Evolutionary conservation across 2,888 invertebrate species (phyloP), one percentile per base, ranked within the genome.

Genomic region (Archips xylosteana): DNA sequence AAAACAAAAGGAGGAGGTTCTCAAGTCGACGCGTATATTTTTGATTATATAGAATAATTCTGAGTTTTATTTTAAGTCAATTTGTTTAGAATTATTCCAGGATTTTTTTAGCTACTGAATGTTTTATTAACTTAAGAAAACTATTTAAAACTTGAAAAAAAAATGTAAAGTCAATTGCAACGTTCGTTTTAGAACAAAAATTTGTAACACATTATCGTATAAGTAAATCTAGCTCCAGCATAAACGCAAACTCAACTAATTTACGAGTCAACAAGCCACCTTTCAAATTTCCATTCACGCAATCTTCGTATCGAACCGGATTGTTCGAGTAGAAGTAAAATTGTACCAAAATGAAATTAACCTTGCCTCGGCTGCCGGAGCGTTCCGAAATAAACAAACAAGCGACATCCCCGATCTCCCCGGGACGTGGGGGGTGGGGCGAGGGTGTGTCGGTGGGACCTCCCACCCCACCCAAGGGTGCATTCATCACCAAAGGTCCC

Each of bases 401-500:
- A 77, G 76, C 73, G 73, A 77, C 79, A 79, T 81, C 80, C 79
- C 80, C 77, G 65, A 75, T 72, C 73, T 81, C 79, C 76, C 77
- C 69, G 78, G 79, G 79, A 78, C 75, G 63, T 13, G 77, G 76
- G 77, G 62, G 71, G 73, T 68, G 32, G 64, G 36, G 8, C 39
- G 47, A 36, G 34, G 65, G 74, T 54, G 59, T 65, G 74, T 67
- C 42, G 47, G 51, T 32, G 13, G 62, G 72, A 69, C 71, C 47
- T 69, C 78, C 78, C 79, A 78, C 77, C 82, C 76, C 79, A 80
- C 78, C 72, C 76, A 78, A 81, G 81, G 81, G 81, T 85, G 85
- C 84, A 85, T 85, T 83, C 83, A 86, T 85, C 85, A 86, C 81
- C 75, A 76, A 81, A 81, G 81, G 81, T 82, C 82, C 81, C 82